phyloP scores from a whole-genome alignment of 2,797 vertebrate genomes.

The Cryptoprocta ferox region DNA sequence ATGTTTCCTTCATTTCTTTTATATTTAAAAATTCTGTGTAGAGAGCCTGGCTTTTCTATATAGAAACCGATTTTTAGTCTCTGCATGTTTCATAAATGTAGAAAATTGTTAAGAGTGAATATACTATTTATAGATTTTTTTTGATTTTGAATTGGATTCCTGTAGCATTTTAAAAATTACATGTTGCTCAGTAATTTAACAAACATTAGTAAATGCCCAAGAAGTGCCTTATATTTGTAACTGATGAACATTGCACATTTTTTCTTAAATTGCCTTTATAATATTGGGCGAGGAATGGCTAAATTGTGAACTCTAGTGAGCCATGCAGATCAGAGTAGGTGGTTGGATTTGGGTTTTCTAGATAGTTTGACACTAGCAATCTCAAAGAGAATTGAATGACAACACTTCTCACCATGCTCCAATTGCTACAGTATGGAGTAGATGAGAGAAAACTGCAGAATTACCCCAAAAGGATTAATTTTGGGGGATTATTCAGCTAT shows the following conservation, averaged over 20 bases:
- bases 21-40: neutral
- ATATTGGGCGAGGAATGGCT: neutral
- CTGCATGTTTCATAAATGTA: neutral
- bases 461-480: neutral
- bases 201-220: neutral
- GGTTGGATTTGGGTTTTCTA: neutral
- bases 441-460: neutral
- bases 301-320: neutral
- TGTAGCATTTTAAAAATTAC: neutral
- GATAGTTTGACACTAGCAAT: neutral
- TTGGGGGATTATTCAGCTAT: neutral
- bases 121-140: neutral
- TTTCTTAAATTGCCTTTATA: neutral
- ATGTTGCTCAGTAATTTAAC: neutral
- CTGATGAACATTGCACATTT: neutral
- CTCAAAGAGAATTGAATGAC: neutral
- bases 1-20: neutral
- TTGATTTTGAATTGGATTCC: neutral
- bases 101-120: neutral
- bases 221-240: neutral
- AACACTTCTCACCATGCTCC: neutral
- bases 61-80: neutral
- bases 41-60: neutral
- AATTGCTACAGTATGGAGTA: neutral
- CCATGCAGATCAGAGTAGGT: neutral